Conservation (phyloP, 2,888 invertebrate species). For the Euclidia mi region DNA sequence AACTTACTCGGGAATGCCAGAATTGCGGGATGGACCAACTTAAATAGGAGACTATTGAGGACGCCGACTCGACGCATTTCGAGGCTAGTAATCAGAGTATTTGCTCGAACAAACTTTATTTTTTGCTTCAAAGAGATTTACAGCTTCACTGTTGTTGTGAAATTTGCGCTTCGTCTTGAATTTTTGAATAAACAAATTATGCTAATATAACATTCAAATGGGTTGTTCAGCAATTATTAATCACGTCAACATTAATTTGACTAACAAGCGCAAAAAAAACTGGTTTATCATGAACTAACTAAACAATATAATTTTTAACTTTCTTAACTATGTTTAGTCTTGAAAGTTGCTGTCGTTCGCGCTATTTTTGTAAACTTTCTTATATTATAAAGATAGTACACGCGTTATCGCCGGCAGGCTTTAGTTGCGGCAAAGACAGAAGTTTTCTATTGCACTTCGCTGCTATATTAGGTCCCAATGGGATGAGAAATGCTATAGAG, state of each 20-base stretch:
- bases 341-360: constrained; percentile 11
- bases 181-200: constrained; percentile 26
- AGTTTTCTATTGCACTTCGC: not conserved
- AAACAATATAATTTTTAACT: constrained; percentile 35
- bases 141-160: no score
- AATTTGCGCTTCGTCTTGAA: constrained; percentile 33
- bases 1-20: constrained; percentile 55
- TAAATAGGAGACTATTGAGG: constrained; percentile 67
- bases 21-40: constrained; percentile 62
- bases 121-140: constrained; percentile 36
- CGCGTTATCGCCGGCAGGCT: not conserved
- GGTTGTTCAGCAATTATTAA: not conserved
- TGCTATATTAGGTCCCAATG: not conserved
- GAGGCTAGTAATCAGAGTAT: constrained; percentile 40
- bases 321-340: constrained; percentile 30
- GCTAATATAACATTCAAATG: not conserved
- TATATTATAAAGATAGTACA: constrained; percentile 1
- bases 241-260: not conserved
- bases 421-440: not conserved
- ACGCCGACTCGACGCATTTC: constrained; percentile 39
- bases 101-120: constrained; percentile 40
- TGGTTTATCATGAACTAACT: constrained; percentile 19
- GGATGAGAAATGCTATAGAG: not conserved
- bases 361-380: constrained; percentile 19
- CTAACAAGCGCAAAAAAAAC: constrained; percentile 11